Conservation (phyloP, 53 echinoderm and acorn worm genomes). For the Henricia sp. region DNA sequence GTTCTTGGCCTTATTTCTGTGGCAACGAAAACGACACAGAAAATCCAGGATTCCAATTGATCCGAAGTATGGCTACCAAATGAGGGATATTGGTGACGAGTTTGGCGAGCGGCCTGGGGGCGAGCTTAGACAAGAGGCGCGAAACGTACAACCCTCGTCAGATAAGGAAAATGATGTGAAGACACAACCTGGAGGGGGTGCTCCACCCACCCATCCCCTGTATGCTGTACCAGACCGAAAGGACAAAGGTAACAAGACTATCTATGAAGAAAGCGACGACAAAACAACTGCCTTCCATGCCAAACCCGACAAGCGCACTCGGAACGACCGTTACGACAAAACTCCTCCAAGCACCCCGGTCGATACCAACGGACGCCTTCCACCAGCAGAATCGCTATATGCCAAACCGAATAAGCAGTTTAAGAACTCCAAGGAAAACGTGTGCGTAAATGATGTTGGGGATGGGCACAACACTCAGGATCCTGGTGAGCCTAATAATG, state of each 20-base stretch:
- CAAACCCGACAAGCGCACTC: neutral
- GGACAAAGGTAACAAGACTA: too few species aligned
- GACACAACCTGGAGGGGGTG: too few species aligned
- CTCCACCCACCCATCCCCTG: neutral
- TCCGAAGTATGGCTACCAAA: constrained; percentile 25
- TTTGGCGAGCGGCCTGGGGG: constrained; percentile 5
- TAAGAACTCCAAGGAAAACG: neutral
- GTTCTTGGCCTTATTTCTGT: neutral
- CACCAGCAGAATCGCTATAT: neutral
- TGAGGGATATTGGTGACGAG: constrained; percentile 14
- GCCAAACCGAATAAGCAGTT: neutral
- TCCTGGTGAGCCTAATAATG: neutral
- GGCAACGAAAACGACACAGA: neutral
- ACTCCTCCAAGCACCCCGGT: neutral
- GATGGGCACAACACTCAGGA: neutral
- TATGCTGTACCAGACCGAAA: neutral
- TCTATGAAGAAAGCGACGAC: too few species aligned
- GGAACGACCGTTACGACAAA: neutral
- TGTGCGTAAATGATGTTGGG: neutral
- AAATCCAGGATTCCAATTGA: constrained; percentile 32
- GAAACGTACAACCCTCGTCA: neutral
- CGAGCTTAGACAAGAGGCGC: neutral
- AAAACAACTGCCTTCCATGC: too few species aligned
- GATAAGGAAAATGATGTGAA: neutral
- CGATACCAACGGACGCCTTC: neutral